phyloP scores from a whole-genome alignment of 2,797 vertebrate genomes.

The Caiman crocodilus region DNA sequence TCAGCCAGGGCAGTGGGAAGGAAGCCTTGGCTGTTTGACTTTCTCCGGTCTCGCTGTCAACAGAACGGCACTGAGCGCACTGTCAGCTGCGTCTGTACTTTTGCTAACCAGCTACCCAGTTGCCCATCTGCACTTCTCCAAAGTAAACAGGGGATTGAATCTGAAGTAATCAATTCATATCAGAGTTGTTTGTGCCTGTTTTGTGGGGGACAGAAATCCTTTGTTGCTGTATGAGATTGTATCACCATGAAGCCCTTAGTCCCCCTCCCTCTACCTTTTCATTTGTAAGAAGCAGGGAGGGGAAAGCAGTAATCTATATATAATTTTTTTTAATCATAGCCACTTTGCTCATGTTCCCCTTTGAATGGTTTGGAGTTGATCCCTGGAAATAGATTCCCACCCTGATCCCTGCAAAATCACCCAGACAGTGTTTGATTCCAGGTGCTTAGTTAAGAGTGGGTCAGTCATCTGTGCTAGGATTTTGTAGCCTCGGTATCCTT shows the following conservation, averaged over 20 bases:
- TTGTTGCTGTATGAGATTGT: conserved; percentile 19
- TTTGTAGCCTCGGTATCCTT: conserved; percentile 17
- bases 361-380: conserved; percentile 2
- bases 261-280: conserved; percentile 37
- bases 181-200: neutral
- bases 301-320: neutral
- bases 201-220: neutral
- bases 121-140: neutral
- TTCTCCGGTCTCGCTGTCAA: neutral
- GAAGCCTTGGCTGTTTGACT: neutral
- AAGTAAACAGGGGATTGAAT: neutral
- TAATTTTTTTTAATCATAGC: neutral
- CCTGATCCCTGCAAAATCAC: conserved; percentile 25
- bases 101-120: neutral
- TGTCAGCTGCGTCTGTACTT: neutral
- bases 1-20: neutral
- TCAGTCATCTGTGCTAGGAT: neutral
- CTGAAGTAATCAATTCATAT: neutral
- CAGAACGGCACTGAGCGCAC: neutral
- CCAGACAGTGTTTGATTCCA: neutral
- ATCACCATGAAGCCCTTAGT: conserved; percentile 20
- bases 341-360: neutral
- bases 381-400: neutral
- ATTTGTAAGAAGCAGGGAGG: conserved; percentile 26
- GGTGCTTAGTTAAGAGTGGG: neutral